These are phyloP conservation scores for Mesocricetus auratus DNA, from an alignment of 2,113 vertebrate species.

Conservation along the genomic window DNA sequence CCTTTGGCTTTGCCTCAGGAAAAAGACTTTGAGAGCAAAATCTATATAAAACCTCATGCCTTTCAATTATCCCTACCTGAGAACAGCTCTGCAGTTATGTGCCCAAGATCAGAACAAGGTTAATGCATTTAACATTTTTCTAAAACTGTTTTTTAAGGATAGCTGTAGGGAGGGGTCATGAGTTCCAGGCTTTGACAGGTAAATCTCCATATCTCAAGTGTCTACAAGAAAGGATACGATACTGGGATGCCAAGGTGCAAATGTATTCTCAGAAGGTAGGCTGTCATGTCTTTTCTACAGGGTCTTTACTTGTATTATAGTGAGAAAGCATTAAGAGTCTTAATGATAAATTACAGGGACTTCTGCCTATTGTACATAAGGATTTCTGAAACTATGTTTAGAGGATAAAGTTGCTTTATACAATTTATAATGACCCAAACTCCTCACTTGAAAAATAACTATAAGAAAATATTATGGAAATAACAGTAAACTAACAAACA, in stretches of 20 bases:
- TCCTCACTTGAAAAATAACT: neutral
- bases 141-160: conserved; percentile 70
- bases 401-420: neutral
- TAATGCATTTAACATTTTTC: conserved; percentile 78
- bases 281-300: neutral
- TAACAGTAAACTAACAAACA: neutral
- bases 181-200: conserved; percentile 44
- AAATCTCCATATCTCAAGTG: conserved; percentile 46
- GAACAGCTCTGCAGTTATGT: conserved; percentile 69
- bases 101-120: conserved; percentile 81
- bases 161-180: conserved; percentile 52
- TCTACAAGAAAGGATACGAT: neutral
- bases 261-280: neutral
- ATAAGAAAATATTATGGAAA: neutral
- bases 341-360: neutral
- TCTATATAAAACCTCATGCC: conserved; percentile 79
- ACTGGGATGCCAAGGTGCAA: neutral
- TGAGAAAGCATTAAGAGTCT: neutral
- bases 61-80: conserved; percentile 76
- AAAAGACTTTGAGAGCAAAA: conserved; percentile 81
- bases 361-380: neutral
- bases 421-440: neutral
- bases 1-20: conserved; percentile 84
- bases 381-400: conserved; percentile 31
- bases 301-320: conserved; percentile 18